Base-by-base conservation (phyloP, 2,888 invertebrate species). In the Empis stercorea region DNA sequence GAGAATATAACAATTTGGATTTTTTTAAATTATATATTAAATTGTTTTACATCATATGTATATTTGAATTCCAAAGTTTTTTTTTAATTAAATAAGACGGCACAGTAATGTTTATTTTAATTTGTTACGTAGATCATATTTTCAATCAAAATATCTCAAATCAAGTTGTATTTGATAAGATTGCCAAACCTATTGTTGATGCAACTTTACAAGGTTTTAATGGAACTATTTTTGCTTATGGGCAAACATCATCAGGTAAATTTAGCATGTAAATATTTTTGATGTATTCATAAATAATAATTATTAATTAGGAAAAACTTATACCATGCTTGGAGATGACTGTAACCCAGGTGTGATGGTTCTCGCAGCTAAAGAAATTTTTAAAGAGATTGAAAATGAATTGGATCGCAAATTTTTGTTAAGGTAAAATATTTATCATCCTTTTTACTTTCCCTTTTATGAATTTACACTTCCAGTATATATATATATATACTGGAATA, bases 191-290 rank as follows among this genome's bases (percentile, higher is more conserved):
- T 0, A 81, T 87, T 51, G 79, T 87, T 3, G 74, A 80, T 51
- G 76, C 82, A 1, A 78, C 81, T 1, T 72, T 84, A 13, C 74
- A 77, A 52, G 88, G 88, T 3, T 80, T 86, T 56, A 87, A 88
- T 64, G 89, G 87, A 2, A 92, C 92, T 0, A 81, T 93, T 54
- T 88, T 93, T 70, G 89, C 91, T 0, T 93, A 93, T 63, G 92
- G 92, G 9, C 92, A 92, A 66, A 92, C 91, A 5, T 85, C 88
- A 1, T 89, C 89, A 0, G 93, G 91, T 46, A 53, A 37, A 49
- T 36, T 14, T 15, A 36, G 3, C 2, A 14, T 15, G 9, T n/a
- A n/a, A n/a, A n/a, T n/a, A n/a, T n/a, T n/a, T n/a, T n/a, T n/a
- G n/a, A n/a, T 36, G 13, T 36, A 36, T n/a, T n/a, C n/a, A 10